Evolutionary conservation across 2,888 invertebrate species (phyloP).

Genomic region (Herminia tarsipennalis): DNA sequence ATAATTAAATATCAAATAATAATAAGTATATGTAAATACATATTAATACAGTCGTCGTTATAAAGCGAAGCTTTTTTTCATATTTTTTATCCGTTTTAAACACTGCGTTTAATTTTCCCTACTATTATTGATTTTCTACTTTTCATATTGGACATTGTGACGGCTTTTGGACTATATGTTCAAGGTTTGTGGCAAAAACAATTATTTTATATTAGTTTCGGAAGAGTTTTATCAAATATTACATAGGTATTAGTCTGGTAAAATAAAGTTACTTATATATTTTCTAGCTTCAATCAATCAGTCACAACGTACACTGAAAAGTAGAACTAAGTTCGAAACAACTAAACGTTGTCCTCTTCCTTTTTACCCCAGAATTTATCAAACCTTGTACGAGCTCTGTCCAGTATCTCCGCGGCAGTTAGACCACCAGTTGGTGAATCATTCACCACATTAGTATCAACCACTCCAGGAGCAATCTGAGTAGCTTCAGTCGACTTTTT

Average conservation of each 20-base stretch:
- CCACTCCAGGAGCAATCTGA: slow-evolving; percentile 83
- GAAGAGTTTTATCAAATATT: too few relatives aligned
- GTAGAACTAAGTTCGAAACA: slow-evolving; percentile 31
- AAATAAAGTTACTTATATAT: too few relatives aligned
- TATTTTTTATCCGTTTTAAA: slow-evolving; percentile 59
- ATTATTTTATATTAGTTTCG: too few relatives aligned
- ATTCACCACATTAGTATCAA: slow-evolving; percentile 83
- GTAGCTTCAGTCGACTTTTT: slow-evolving; percentile 80
- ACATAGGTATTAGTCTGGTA: too few relatives aligned
- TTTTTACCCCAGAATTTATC: slow-evolving; percentile 94
- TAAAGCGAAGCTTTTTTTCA: slow-evolving; percentile 78
- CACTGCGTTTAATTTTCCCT: slow-evolving; percentile 62
- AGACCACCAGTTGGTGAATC: slow-evolving; percentile 79
- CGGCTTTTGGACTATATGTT: slow-evolving; percentile 13
- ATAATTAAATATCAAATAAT: slow-evolving; percentile 52
- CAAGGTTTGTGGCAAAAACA: slow-evolving; percentile 2
- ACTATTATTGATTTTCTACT: slow-evolving; percentile 48
- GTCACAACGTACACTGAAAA: slow-evolving; percentile 58
- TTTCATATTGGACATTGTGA: slow-evolving; percentile 54
- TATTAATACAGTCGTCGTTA: slow-evolving; percentile 69
- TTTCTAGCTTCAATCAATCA: slow-evolving; percentile 12
- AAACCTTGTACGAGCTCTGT: slow-evolving; percentile 92
- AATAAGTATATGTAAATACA: slow-evolving; percentile 33
- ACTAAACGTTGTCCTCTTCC: slow-evolving; percentile 86
- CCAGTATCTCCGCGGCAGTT: slow-evolving; percentile 90